Percentiles rank a stretch among this genome's conserved stretches.
Evolutionary conservation across 2,113 vertebrate species (phyloP).

Genomic region (Lagopus leucura): DNA sequence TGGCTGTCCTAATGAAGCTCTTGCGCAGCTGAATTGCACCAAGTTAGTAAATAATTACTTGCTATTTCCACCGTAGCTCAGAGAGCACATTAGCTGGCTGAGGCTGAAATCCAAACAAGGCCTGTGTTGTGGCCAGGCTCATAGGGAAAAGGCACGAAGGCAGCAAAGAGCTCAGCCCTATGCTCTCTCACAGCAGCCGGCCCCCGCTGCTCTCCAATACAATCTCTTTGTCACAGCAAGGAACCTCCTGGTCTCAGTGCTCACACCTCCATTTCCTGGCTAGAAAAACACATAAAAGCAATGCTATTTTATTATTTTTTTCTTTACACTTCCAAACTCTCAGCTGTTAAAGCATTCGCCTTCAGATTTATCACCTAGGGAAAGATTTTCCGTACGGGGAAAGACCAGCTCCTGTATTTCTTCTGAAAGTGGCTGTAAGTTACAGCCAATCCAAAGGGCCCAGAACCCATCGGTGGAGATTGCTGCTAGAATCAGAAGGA

Average conservation of each 20-base stretch:
- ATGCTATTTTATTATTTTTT: not conserved
- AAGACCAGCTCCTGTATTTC: not conserved
- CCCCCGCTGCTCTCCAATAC: not conserved
- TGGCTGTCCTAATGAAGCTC: not conserved
- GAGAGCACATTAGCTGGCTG: not conserved
- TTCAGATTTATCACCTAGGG: not conserved
- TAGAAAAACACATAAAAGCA: not conserved
- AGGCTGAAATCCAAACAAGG: not conserved
- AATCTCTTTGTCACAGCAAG: not conserved
- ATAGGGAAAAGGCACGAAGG: not conserved
- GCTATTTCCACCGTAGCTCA: slow-evolving; percentile 28
- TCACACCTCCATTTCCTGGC: not conserved
- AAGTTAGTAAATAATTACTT: slow-evolving; percentile 35
- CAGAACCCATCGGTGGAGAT: not conserved
- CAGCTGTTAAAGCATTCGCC: not conserved
- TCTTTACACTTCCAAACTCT: not conserved
- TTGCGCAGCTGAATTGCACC: not conserved
- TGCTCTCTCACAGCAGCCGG: not conserved
- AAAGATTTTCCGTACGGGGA: not conserved
- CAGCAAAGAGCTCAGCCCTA: not conserved
- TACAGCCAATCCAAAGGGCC: not conserved
- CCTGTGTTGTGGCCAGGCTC: not conserved
- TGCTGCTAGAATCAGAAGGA: not conserved
- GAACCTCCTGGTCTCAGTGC: not conserved
- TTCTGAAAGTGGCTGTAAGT: not conserved